Base-by-base conservation (phyloP, 1,140 invertebrate genomes). In the Drusus annulatus region DNA sequence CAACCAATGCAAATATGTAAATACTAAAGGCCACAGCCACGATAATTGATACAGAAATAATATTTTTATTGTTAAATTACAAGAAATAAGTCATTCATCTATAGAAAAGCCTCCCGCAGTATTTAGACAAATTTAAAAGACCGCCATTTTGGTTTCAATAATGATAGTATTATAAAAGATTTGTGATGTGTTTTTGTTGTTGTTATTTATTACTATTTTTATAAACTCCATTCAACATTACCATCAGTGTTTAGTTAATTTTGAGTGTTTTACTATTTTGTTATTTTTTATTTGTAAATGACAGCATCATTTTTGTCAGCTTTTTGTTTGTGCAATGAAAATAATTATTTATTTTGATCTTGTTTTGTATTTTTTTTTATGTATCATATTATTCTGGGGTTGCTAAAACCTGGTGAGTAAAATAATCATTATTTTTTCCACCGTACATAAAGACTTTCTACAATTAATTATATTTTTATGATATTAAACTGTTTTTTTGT, bases 401-500 rank as follows among this genome's bases (percentile, higher is more conserved):
- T 36, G 16, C 19, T 71, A 23, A 19, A 71, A 71, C 36, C 31
- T 52, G 31, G 68, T 71, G 68, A 36, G 23, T 28, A 50, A 51
- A 50, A 50, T 52, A 45, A 71, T 28, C 2, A 50, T 45, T 15
- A 17, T 51, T 51, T 21, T 21, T 71, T 71, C 68, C 68, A 71
- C 68, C 51, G 68, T 50, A 23, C 36, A 71, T 71, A 23, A 68
- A 71, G 68, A 71, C 68, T 71, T 71, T 21, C 10, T 45, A 16
- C 15, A 63, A 63, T 63, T 63, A 63, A 28, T 2, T 28, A 28
- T 69, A 13, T 71, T 16, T 17, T 17, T 51, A 71, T 71, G 68
- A 51, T 71, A 71, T 21, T 51, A 21, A 65, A n/a, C 21, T 52
- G 17, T 17, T 21, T 71, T 71, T 71, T 50, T n/a, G n/a, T 19